A percentile compares a stretch with the other conserved stretches of the same genome.
phyloP scores from a whole-genome alignment of 2,888 invertebrate species.

The Pimpla rufipes region DNA sequence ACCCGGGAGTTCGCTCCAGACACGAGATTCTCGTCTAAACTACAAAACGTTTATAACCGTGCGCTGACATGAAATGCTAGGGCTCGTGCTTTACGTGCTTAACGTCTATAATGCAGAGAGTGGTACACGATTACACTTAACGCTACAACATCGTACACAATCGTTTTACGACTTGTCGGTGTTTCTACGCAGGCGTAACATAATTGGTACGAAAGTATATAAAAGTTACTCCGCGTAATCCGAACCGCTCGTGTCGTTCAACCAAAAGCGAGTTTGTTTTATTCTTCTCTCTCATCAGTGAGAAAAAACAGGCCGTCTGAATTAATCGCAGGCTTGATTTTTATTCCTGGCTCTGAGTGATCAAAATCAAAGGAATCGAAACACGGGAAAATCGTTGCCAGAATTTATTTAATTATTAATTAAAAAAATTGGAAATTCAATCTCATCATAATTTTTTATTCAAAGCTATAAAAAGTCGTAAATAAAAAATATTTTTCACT shows the following conservation, averaged over 20 bases:
- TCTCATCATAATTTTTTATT: no score
- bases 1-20: background rate
- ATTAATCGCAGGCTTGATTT: no score
- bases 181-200: background rate
- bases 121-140: constrained; percentile 35
- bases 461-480: no score
- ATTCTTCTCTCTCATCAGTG: no score
- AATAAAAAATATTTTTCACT: no score
- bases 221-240: background rate
- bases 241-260: background rate
- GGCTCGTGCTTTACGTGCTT: constrained; percentile 33
- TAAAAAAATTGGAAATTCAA: no score
- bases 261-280: background rate
- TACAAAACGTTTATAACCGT: constrained; percentile 14
- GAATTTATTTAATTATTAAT: no score
- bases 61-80: constrained; percentile 18
- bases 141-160: constrained; percentile 13
- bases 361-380: no score
- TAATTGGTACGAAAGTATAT: background rate
- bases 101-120: constrained; percentile 21
- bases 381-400: no score
- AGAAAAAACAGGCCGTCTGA: no score
- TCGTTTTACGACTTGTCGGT: background rate
- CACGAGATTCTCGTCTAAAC: constrained; percentile 22
- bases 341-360: no score